Base-by-base conservation (phyloP, 2,888 invertebrate species). In the Nipponacmea schrenckii region DNA sequence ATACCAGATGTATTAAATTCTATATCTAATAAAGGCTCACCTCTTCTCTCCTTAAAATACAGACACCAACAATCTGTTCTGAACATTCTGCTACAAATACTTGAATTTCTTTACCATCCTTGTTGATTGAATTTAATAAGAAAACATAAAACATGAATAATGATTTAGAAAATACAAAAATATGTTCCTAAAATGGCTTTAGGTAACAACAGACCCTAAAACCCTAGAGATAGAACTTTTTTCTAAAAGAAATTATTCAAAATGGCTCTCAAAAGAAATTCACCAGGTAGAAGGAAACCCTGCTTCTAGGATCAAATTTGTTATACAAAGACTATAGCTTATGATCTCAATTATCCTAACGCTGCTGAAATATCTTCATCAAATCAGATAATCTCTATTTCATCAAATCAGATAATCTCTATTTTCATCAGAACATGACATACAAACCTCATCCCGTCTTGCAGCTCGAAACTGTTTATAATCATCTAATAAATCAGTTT, bases 11-110 rank as follows among this genome's bases (percentile, higher is more conserved):
- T 87, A 74, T 89, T 89, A 76, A 89, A 88, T 77, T 89, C 89
- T 44, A 89, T 88, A 78, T 89, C n/a, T n/a, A 87, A 81, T 89
- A 89, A 78, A 89, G 89, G n/a, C 78, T 77, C 67, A 87, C 88
- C 85, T 89, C 88, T 77, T 89, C 89, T 68, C 81, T 78, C 44
- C 87, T 79, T 45, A 89, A 76, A 26, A 89, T 80, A 27, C 87
- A 85, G 15, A 89, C 75, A 8, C 88, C 89, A 20, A 89, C 85
- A 69, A 89, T 76, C 74, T 87, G 86, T 15, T 77, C 74, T 66
- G 82, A 79, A 75, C 86, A 84, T 71, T 84, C 83, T 12, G 88
- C 89, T 17, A 89, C 85, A 83, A 84, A 89, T 3, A 86, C 88
- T 72, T 87, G 84, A 24, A 89, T 81, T 70, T 86, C 83, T 63